A percentile compares a stretch with the other conserved stretches of the same genome.
Conservation (phyloP, 1,140 invertebrate species). For the Metopolophium dirhodum region DNA sequence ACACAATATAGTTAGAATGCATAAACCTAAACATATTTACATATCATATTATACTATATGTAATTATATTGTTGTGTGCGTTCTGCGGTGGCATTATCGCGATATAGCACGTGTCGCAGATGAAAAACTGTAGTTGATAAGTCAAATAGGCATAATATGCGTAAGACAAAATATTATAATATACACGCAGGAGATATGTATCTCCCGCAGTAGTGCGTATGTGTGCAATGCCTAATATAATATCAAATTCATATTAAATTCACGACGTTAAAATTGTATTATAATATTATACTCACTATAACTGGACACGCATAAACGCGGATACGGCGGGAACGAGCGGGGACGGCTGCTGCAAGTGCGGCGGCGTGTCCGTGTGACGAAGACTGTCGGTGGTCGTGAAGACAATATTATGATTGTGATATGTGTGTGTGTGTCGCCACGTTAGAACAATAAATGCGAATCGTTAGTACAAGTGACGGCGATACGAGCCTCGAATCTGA, state of each 20-base stretch:
- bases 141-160: background rate
- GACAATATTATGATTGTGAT: no score
- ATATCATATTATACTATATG: background rate
- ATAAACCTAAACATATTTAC: background rate
- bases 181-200: background rate
- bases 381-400: background rate
- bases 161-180: background rate
- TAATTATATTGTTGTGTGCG: background rate
- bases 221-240: background rate
- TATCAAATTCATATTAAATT: background rate
- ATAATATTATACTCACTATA: background rate
- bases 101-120: background rate
- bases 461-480: background rate
- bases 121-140: slow-evolving; percentile 2
- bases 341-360: background rate
- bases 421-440: no score
- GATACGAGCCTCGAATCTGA: background rate
- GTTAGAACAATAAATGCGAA: no score
- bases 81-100: background rate
- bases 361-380: background rate
- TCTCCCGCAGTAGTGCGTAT: background rate
- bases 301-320: slow-evolving; percentile 1
- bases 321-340: background rate
- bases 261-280: background rate
- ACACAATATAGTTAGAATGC: no score